phyloP scores from a whole-genome alignment of 2,888 invertebrate species.

The Pammene aurita region DNA sequence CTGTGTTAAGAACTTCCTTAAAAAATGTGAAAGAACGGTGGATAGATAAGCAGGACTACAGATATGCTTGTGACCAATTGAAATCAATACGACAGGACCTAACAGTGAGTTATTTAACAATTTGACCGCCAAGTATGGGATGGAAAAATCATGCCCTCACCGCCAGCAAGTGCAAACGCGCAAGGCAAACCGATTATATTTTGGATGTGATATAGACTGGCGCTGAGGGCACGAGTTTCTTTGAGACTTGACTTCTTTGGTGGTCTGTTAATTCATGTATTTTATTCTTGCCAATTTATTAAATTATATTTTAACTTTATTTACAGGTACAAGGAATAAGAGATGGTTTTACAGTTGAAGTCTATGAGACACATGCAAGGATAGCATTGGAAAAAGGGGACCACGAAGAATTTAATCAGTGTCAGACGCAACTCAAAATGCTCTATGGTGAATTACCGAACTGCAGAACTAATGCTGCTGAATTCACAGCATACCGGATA shows the following conservation, averaged over 20 bases:
- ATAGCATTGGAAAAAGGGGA: conserved; percentile 99
- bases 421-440: conserved; percentile 98
- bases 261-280: not conserved
- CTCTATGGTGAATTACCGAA: conserved; percentile 92
- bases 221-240: no score
- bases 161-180: no score
- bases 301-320: conserved; percentile 18
- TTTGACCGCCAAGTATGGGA: no score
- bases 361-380: conserved; percentile 99
- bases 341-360: conserved; percentile 97
- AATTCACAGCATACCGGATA: conserved; percentile 98
- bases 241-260: no score
- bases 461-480: conserved; percentile 88
- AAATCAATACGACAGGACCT: conserved; percentile 99
- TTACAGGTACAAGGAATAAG: conserved; percentile 96
- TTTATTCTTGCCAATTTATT: not conserved
- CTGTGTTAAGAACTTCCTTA: conserved; percentile 92
- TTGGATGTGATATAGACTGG: no score
- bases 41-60: conserved; percentile 95
- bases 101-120: conserved; percentile 87
- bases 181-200: no score
- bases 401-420: conserved; percentile 99
- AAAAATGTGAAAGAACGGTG: conserved; percentile 96
- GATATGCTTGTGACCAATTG: conserved; percentile 98
- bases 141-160: no score